Evolutionary conservation across 1,140 invertebrate species (phyloP).

Genomic region (Rhopalosiphum maidis): DNA sequence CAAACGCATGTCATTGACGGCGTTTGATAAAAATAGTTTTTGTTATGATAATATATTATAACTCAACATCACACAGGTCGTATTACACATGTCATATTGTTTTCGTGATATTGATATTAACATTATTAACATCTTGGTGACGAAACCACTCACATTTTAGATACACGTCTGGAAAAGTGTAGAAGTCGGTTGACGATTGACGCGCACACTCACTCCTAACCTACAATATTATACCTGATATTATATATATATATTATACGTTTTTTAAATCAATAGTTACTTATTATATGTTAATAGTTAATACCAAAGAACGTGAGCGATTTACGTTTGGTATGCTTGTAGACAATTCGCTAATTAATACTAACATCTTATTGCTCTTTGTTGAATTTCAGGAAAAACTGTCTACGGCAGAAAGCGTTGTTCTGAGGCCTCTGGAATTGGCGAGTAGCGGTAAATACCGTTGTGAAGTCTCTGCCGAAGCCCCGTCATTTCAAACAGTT

Average conservation of each 20-base stretch:
- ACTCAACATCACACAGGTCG: too few relatives aligned
- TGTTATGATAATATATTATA: too few relatives aligned
- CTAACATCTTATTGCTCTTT: neutral
- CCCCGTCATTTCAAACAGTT: slow-evolving; percentile 79
- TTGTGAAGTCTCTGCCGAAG: slow-evolving; percentile 86
- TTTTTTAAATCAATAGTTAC: neutral
- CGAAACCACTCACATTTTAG: too few relatives aligned
- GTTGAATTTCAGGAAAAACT: slow-evolving; percentile 70
- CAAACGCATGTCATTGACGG: neutral
- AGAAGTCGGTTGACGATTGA: too few relatives aligned
- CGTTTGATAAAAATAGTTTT: too few relatives aligned
- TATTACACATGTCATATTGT: too few relatives aligned
- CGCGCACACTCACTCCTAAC: too few relatives aligned
- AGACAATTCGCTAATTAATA: neutral
- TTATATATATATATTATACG: neutral
- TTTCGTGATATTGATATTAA: too few relatives aligned
- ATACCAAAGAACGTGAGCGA: neutral
- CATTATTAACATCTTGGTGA: too few relatives aligned
- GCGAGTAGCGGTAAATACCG: slow-evolving; percentile 80
- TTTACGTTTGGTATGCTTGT: neutral
- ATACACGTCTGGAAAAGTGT: too few relatives aligned
- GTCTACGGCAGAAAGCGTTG: slow-evolving; percentile 76
- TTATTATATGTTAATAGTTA: neutral
- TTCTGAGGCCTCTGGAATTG: slow-evolving; percentile 75
- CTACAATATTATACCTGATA: too few relatives aligned